Conservation (phyloP, 2,888 invertebrate species). For the Rutpela maculata region DNA sequence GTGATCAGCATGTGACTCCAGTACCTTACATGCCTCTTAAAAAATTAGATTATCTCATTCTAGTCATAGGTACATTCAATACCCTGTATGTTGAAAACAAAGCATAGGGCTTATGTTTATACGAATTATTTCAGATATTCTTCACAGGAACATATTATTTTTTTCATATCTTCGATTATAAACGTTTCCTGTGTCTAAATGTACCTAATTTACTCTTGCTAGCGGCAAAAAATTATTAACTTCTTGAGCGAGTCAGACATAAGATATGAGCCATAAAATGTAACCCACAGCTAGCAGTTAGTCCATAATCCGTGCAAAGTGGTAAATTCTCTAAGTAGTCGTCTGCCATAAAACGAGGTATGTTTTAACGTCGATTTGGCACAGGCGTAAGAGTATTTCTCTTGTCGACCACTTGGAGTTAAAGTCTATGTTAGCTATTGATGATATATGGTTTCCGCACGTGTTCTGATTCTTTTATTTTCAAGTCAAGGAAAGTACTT, state of each 20-base stretch:
- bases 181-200: background rate
- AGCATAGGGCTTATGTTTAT: too few species aligned
- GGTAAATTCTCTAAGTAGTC: background rate
- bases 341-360: conserved; percentile 1
- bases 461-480: conserved; percentile 17
- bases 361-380: conserved; percentile 15
- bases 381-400: conserved; percentile 7
- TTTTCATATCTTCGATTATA: background rate
- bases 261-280: background rate
- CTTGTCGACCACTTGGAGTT: conserved; percentile 11
- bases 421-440: conserved; percentile 11
- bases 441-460: conserved; percentile 31
- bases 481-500: conserved; percentile 8
- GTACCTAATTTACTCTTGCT: background rate
- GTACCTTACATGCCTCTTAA: too few species aligned
- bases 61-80: too few species aligned
- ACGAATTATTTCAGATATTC: too few species aligned
- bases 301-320: background rate
- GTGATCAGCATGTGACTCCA: too few species aligned
- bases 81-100: too few species aligned
- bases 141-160: too few species aligned
- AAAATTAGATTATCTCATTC: too few species aligned
- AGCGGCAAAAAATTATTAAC: background rate
- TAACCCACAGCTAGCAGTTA: background rate
- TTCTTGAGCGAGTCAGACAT: background rate